A percentile compares a stretch with the other conserved stretches of the same genome.
Evolutionary conservation across 2,888 invertebrate genomes (phyloP).

Genomic region (Cactoblastis cactorum): DNA sequence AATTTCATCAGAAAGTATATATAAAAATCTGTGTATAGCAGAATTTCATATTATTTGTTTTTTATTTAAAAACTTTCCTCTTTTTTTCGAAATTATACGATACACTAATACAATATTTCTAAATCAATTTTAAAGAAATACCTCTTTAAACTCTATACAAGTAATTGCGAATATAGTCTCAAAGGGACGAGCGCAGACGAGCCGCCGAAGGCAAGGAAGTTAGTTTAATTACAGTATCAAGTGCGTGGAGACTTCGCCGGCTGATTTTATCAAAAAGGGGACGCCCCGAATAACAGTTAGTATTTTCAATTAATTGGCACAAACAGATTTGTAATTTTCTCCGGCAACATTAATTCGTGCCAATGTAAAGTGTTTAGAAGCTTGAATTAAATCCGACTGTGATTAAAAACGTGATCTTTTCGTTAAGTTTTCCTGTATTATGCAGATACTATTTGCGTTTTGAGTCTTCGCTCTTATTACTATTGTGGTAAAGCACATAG

Average conservation of each 20-base stretch:
- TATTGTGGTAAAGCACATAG: no score
- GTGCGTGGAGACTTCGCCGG: conserved; percentile 16
- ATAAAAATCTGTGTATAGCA: no score
- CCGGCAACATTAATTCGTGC: conserved; percentile 56
- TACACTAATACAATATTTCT: no score
- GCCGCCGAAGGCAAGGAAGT: conserved; percentile 5
- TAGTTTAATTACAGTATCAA: conserved; percentile 14
- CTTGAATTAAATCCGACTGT: conserved; percentile 62
- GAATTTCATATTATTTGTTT: no score
- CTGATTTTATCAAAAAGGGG: conserved; percentile 17
- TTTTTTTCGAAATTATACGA: no score
- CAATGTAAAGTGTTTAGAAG: conserved; percentile 60
- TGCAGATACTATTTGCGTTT: conserved; percentile 31
- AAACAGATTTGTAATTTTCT: conserved; percentile 49
- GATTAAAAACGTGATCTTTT: conserved; percentile 51
- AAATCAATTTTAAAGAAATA: neutral
- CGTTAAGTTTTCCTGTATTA: conserved; percentile 34
- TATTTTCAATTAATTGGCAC: conserved; percentile 47
- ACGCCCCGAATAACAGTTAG: conserved; percentile 29
- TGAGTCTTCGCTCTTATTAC: no score
- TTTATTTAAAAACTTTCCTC: no score
- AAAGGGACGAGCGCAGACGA: conserved; percentile 6
- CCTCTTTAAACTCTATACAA: neutral
- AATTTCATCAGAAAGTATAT: no score
- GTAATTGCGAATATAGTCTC: conserved; percentile 8